phyloP scores from a whole-genome alignment of 2,888 invertebrate species.

The Periphyllus acericola region DNA sequence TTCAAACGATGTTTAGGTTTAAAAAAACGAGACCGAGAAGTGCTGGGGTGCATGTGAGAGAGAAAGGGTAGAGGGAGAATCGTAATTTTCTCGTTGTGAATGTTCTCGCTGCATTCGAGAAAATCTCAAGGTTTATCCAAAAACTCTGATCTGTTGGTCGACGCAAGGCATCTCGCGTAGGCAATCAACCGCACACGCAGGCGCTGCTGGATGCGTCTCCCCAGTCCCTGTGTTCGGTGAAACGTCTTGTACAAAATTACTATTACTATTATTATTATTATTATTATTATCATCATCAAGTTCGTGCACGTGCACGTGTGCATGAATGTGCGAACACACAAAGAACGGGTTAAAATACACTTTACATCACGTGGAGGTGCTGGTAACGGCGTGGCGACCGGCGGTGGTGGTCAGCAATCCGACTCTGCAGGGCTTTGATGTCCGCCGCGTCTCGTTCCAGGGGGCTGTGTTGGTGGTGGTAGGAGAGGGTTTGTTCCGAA shows the following conservation, averaged over 20 bases:
- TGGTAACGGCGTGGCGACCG: no score
- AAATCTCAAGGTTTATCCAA: conserved; percentile 6
- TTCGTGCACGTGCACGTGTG: background rate
- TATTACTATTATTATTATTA: background rate
- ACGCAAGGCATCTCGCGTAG: conserved; percentile 39
- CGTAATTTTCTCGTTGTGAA: background rate
- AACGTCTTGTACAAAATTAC: background rate
- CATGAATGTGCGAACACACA: background rate
- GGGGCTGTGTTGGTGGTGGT: background rate
- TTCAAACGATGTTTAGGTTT: conserved; percentile 2
- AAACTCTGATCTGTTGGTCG: background rate
- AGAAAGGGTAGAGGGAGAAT: background rate
- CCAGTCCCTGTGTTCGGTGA: background rate
- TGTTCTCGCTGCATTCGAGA: background rate
- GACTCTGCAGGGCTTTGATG: conserved; percentile 53
- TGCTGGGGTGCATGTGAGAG: background rate
- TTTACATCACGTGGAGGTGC: background rate
- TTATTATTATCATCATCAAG: background rate
- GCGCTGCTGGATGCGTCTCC: conserved; percentile 34
- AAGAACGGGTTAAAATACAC: background rate
- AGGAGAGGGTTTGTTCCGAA: background rate
- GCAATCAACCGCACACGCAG: conserved; percentile 38
- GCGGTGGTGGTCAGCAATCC: conserved; percentile 49
- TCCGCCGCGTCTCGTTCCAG: background rate
- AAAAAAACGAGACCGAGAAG: background rate